Evolutionary conservation across 1,140 invertebrate genomes (phyloP).

Genomic region (Uloborus diversus): DNA sequence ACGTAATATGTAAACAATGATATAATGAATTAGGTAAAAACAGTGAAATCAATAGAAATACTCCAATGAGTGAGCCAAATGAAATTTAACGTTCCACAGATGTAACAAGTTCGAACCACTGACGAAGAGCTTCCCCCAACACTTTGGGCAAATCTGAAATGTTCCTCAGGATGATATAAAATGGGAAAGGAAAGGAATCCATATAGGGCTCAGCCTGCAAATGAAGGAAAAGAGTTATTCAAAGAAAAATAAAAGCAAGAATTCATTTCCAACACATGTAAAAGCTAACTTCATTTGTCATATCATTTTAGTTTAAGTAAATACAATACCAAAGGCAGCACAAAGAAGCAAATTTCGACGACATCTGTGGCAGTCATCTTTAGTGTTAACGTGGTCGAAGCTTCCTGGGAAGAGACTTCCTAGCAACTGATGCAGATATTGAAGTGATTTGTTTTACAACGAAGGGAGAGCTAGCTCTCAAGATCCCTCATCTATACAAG

Average conservation of each 20-base stretch:
- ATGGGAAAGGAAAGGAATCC: slow-evolving; percentile 98
- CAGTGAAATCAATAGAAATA: background rate
- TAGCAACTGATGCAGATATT: no score
- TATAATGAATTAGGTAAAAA: background rate
- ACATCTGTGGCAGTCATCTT: no score
- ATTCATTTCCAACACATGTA: no score
- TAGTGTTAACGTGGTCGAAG: no score
- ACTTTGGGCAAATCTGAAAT: slow-evolving; percentile 86
- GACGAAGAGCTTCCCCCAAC: slow-evolving; percentile 92
- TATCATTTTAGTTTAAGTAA: no score
- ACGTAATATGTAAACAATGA: background rate
- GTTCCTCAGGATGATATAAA: slow-evolving; percentile 93
- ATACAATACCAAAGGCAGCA: no score
- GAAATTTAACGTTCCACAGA: slow-evolving; percentile 36
- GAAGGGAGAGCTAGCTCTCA: no score
- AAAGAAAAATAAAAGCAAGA: background rate
- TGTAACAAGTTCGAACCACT: slow-evolving; percentile 98
- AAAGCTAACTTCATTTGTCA: no score
- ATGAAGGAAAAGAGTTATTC: slow-evolving; percentile 65
- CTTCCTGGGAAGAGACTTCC: no score
- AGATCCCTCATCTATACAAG: no score
- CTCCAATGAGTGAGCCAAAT: background rate
- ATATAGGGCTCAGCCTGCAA: slow-evolving; percentile 72
- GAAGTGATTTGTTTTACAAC: no score
- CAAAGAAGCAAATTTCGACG: no score